A percentile compares a stretch with the other conserved stretches of the same genome.
Evolutionary conservation across 2,888 invertebrate genomes (phyloP).

Genomic region (Xestia sexstrigata): DNA sequence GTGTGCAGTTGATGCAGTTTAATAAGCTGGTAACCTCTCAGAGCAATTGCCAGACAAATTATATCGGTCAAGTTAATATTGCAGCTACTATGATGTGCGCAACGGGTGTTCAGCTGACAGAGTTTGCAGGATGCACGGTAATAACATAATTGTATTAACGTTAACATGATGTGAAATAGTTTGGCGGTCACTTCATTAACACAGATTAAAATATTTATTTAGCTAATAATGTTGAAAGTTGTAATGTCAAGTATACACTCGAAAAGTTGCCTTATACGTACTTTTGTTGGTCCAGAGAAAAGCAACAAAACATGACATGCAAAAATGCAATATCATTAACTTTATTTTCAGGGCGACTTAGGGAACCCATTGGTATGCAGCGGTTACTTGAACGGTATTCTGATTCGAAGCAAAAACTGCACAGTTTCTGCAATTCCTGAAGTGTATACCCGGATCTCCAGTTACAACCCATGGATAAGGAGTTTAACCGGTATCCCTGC

Average conservation of each 20-base stretch:
- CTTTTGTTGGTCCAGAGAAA: no score
- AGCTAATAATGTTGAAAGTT: no score
- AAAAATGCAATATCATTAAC: neutral
- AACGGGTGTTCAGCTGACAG: neutral
- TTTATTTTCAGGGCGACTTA: constrained; percentile 30
- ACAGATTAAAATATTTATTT: no score
- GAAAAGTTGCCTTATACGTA: neutral
- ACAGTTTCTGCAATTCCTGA: constrained; percentile 1
- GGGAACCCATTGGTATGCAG: constrained; percentile 36
- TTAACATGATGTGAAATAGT: neutral
- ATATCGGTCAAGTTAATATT: neutral
- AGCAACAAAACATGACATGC: neutral
- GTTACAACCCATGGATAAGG: constrained; percentile 11
- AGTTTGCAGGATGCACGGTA: constrained; percentile 33
- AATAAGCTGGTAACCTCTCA: rapidly evolving
- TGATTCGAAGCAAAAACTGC: constrained; percentile 22
- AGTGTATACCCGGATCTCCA: constrained; percentile 29
- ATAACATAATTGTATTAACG: neutral
- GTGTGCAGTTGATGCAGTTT: constrained; percentile 18
- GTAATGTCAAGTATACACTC: neutral
- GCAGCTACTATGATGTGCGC: constrained; percentile 21
- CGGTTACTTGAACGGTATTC: constrained; percentile 11
- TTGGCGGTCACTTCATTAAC: no score
- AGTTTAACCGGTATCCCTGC: neutral
- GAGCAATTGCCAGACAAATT: neutral